A percentile compares a stretch with the other conserved stretches of the same genome.
Conservation (phyloP, 2,888 invertebrate genomes). For the Pheosia gnoma region DNA sequence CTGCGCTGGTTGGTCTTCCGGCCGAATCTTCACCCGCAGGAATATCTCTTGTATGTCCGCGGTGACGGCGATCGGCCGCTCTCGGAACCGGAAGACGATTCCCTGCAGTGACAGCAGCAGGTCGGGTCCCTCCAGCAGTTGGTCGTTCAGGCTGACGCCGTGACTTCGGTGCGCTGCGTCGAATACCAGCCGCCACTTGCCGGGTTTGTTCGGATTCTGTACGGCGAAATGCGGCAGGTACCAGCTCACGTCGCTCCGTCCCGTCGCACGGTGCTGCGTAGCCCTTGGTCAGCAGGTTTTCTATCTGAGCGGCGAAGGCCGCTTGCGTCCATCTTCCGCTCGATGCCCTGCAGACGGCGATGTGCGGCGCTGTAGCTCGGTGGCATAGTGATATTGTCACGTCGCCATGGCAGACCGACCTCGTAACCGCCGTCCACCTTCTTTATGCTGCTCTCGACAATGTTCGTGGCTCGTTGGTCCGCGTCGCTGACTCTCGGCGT, state of each 20-base stretch:
- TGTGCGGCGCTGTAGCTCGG: background rate
- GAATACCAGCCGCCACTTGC: background rate
- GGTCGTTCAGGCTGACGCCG: background rate
- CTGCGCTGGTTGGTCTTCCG: background rate
- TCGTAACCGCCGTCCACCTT: background rate
- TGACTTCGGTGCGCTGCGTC: background rate
- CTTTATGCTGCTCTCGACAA: background rate
- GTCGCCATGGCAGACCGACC: background rate
- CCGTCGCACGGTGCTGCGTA: background rate
- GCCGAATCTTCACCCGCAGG: background rate
- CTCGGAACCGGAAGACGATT: background rate
- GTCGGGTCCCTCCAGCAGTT: background rate
- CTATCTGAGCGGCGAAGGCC: background rate
- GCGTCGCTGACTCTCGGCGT: background rate
- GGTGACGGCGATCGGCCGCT: background rate
- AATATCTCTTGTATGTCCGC: background rate
- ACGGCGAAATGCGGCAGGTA: slow-evolving; percentile 1
- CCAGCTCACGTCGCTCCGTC: background rate
- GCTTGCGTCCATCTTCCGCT: background rate
- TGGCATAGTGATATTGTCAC: background rate
- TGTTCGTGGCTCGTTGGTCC: background rate
- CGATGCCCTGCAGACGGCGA: background rate
- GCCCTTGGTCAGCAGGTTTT: background rate
- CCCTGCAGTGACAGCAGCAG: background rate
- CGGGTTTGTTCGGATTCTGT: background rate